Percentiles rank a stretch among this genome's conserved stretches.
Evolutionary conservation across 1,140 invertebrate species (phyloP).

Genomic region (Aethina tumida): DNA sequence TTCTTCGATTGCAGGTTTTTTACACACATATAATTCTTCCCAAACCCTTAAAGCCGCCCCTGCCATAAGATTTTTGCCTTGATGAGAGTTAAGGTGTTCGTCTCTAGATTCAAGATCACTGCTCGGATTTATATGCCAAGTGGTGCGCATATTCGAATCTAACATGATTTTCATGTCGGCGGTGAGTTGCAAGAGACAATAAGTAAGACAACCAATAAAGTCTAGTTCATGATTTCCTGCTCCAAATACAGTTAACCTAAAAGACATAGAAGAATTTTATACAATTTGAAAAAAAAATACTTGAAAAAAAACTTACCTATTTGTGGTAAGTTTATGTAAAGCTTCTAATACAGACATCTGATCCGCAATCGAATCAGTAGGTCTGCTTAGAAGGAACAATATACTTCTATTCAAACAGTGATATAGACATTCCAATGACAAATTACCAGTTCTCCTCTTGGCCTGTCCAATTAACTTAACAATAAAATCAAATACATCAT

Average conservation of each 20-base stretch:
- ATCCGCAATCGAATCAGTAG: conserved; percentile 78
- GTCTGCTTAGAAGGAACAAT: conserved; percentile 83
- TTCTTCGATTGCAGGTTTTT: conserved; percentile 90
- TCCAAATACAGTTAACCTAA: conserved; percentile 77
- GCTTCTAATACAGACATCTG: conserved; percentile 89
- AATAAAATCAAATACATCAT: conserved; percentile 93
- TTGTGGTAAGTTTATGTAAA: conserved; percentile 84
- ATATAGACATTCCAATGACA: conserved; percentile 76
- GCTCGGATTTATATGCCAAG: conserved; percentile 79
- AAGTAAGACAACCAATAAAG: conserved; percentile 91
- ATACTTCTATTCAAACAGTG: conserved; percentile 91
- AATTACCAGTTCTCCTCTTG: conserved; percentile 62
- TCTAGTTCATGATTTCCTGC: conserved; percentile 90
- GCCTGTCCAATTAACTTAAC: conserved; percentile 85
- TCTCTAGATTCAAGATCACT: conserved; percentile 60
- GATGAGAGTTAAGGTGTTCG: conserved; percentile 64
- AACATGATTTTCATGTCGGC: conserved; percentile 80
- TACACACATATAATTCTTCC: conserved; percentile 93
- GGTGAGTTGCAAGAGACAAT: conserved; percentile 89
- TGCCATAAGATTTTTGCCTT: conserved; percentile 78
- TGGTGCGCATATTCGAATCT: conserved; percentile 68
- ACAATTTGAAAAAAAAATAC: conserved; percentile 11
- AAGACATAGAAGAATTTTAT: conserved; percentile 8
- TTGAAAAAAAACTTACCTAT: conserved; percentile 37
- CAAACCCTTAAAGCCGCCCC: conserved; percentile 88